Evolutionary conservation across 2,797 vertebrate species (phyloP).

Genomic region (Lacerta viridis): DNA sequence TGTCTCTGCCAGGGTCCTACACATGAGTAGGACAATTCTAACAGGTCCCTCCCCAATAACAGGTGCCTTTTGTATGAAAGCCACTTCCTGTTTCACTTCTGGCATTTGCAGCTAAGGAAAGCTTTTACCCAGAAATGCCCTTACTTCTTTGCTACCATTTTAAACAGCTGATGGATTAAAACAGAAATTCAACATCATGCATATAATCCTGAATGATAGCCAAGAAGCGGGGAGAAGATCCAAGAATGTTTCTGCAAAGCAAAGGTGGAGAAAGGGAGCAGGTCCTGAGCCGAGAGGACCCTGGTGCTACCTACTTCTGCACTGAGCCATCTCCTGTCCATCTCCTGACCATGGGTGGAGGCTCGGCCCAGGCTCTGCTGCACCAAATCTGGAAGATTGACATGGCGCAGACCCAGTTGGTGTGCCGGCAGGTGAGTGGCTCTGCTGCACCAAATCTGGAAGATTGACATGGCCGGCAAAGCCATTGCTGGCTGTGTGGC

Average conservation of each 20-base stretch:
- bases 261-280: slow-evolving; percentile 52
- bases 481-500: slow-evolving; percentile 93
- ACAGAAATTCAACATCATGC: slow-evolving; percentile 2
- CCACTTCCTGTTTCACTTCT: background rate
- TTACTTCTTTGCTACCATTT: background rate
- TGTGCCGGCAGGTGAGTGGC: no score
- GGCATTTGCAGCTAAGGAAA: background rate
- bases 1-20: no score
- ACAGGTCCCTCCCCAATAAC: background rate
- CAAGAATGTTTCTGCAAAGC: slow-evolving; percentile 40
- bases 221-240: slow-evolving; percentile 4
- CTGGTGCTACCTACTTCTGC: slow-evolving; percentile 87
- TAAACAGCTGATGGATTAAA: background rate
- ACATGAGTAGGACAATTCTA: no score
- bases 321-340: slow-evolving; percentile 90
- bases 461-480: slow-evolving; percentile 94
- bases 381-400: slow-evolving; percentile 96
- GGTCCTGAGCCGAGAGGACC: slow-evolving; percentile 32
- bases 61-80: background rate
- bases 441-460: slow-evolving; percentile 95
- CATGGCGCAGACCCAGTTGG: slow-evolving; percentile 82
- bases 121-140: background rate
- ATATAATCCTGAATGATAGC: slow-evolving; percentile 42
- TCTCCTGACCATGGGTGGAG: slow-evolving; percentile 88
- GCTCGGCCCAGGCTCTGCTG: slow-evolving; percentile 90